Base-by-base conservation (phyloP, 2,888 invertebrate genomes). In the Amiota communis region DNA sequence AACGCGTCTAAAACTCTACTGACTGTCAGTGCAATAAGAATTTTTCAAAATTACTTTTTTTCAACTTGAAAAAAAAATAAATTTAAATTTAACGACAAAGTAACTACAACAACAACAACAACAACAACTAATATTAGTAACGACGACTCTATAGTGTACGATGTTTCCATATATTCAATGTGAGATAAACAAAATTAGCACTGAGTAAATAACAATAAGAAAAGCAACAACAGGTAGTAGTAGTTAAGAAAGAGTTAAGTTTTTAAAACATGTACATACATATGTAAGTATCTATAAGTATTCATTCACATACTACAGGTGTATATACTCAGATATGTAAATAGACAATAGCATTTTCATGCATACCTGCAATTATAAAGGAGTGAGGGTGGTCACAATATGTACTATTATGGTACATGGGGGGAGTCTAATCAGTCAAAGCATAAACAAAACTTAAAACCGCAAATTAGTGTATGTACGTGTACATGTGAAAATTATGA, bases 161-260 rank as follows among this genome's bases (percentile, higher is more conserved):
- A 70, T 70, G 70, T 70, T 49, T 47, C 17, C 12, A 74, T 72
- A 64, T 74, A 69, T 53, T 57, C 48, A 61, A 74, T 82, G 80
- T 84, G 84, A 86, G 87, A 87, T 86, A 86, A 86, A 84, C 86
- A 79, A 83, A 86, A 86, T 87, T 86, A 87, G 84, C 86, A 84
- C 86, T 83, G 75, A 72, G 72, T 47, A 57, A 78, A 73, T 74
- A 74, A 74, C 75, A 74, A 69, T 57, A 75, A 74, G 76, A 75
- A 75, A 72, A 74, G 75, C 75, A 72, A 72, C 75, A 76, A 74
- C 20, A 64, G 76, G 77, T 73, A 67, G 49, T 17, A 13, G 69
- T 57, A 57, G 70, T 70, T 53, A 70, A 70, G 57, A 70, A 70
- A 68, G 53, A 53, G 51, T 68, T 48, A 68, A 51, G 67, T 51